A percentile compares a stretch with the other conserved stretches of the same genome.
Evolutionary conservation across 1,140 invertebrate species (phyloP).

Genomic region (Microplitis mediator): DNA sequence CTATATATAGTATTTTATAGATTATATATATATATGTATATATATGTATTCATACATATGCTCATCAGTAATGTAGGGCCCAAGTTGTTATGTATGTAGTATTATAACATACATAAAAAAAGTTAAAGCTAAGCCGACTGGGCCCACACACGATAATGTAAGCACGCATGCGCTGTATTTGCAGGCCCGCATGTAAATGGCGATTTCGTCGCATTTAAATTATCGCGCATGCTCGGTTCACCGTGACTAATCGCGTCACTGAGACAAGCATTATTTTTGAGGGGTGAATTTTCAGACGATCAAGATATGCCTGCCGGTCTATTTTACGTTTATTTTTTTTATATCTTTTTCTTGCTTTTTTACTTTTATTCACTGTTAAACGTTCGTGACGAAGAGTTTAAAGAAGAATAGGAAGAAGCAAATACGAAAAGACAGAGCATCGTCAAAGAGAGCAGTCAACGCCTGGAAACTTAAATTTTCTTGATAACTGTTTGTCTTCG

Average conservation of each 20-base stretch:
- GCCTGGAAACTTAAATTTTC: constrained; percentile 22
- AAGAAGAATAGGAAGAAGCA: not conserved
- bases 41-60: not conserved
- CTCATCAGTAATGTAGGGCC: not conserved
- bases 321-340: not conserved
- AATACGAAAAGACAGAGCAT: not conserved
- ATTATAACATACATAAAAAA: too few species aligned
- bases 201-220: constrained; percentile 34
- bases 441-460: constrained; percentile 26
- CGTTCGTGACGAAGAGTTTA: not conserved
- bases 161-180: not conserved
- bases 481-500: constrained; percentile 36
- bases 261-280: constrained; percentile 20
- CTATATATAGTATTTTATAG: too few species aligned
- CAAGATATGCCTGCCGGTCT: not conserved
- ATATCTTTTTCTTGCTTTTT: not conserved
- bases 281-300: not conserved
- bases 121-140: not conserved
- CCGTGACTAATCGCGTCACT: constrained; percentile 40
- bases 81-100: not conserved
- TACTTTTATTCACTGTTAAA: constrained; percentile 6
- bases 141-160: constrained; percentile 34
- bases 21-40: not conserved
- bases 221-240: constrained; percentile 41
- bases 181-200: constrained; percentile 30